These are phyloP conservation scores for Athalia circularis DNA, from an alignment of 2,888 invertebrate genomes.

Conservation along the genomic window DNA sequence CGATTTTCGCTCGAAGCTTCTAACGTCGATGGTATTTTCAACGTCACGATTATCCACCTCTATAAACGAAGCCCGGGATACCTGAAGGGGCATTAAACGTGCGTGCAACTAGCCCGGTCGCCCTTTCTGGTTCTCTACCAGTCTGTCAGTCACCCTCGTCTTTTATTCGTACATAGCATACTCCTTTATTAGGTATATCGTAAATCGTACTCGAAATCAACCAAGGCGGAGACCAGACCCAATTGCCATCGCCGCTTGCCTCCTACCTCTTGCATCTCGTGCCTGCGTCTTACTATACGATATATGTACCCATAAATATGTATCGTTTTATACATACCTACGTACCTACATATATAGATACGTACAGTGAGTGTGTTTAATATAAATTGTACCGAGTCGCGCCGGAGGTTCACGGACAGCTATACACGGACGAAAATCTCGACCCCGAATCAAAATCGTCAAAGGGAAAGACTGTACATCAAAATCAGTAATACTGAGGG, in stretches of 20 bases:
- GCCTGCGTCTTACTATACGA: background rate
- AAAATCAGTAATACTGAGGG: too few species aligned
- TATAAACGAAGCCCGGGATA: background rate
- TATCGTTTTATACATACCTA: background rate
- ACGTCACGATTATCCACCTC: background rate
- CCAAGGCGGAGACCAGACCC: too few species aligned
- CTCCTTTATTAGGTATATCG: too few species aligned
- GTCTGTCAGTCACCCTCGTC: constrained; percentile 26
- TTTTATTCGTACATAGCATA: background rate
- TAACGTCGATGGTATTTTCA: constrained; percentile 13
- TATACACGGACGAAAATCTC: background rate
- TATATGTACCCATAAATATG: background rate
- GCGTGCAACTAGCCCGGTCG: constrained; percentile 9
- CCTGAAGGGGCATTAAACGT: background rate
- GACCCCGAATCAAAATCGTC: background rate
- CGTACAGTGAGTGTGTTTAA: constrained; percentile 10
- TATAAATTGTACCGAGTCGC: background rate
- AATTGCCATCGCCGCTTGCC: constrained; percentile 2
- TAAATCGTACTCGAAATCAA: too few species aligned
- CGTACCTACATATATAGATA: background rate
- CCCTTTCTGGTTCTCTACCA: constrained; percentile 33
- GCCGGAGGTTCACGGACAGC: constrained; percentile 16
- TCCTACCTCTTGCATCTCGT: background rate
- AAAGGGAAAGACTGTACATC: background rate
- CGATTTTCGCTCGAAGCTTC: constrained; percentile 12